These are phyloP conservation scores for Rhabdomys pumilio DNA, from an alignment of 2,797 vertebrate species.

Conservation along the genomic window DNA sequence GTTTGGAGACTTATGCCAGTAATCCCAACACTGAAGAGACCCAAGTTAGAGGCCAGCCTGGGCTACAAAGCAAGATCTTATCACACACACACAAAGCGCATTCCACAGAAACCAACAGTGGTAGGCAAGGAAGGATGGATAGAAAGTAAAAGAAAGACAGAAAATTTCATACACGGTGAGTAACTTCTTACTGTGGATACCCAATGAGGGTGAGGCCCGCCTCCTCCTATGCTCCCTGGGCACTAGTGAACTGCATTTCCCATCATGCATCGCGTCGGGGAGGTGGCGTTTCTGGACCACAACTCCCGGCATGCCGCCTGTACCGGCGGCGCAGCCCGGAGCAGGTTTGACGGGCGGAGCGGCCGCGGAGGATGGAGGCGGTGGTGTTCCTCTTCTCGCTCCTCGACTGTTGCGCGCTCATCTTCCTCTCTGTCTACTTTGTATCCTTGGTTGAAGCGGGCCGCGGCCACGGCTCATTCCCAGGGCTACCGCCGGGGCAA, in stretches of 20 bases:
- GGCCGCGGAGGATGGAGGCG: slow-evolving; percentile 92
- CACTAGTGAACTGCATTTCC: slow-evolving; percentile 7
- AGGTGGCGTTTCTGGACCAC: slow-evolving; percentile 70
- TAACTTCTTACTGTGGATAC: not conserved
- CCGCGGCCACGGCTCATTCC: not conserved
- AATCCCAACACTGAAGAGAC: not conserved
- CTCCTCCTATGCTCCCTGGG: rapidly evolving
- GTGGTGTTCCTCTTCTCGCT: slow-evolving; percentile 96
- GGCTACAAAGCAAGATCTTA: not conserved
- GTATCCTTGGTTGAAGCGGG: slow-evolving; percentile 93
- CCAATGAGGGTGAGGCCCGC: not conserved
- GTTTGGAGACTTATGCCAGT: not conserved
- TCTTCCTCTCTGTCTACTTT: slow-evolving; percentile 98
- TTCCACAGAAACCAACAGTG: not conserved
- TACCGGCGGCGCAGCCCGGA: not conserved
- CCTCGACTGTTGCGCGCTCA: slow-evolving; percentile 96
- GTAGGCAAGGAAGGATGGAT: not conserved
- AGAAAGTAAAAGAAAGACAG: not conserved
- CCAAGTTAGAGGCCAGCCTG: not conserved
- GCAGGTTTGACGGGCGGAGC: not conserved
- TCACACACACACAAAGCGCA: not conserved
- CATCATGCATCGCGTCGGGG: not conserved
- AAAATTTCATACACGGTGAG: not conserved
- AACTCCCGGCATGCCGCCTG: slow-evolving; percentile 75
- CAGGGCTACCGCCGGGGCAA: not conserved